Evolutionary conservation across 2,113 vertebrate species (phyloP).

Genomic region (Crotalus horridus): DNA sequence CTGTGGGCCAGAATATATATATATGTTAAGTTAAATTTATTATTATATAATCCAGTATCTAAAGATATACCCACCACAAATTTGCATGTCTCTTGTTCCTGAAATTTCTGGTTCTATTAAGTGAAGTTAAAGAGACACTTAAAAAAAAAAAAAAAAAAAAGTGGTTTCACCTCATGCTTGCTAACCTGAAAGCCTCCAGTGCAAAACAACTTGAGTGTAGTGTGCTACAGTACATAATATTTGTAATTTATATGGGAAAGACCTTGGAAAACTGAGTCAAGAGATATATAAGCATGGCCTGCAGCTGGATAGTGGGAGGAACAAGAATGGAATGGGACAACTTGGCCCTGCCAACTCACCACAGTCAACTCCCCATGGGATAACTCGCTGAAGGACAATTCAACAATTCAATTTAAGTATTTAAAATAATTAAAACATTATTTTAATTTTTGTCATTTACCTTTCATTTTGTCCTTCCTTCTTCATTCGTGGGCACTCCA

Average conservation of each 20-base stretch:
- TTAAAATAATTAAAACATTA: neutral
- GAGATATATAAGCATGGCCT: neutral
- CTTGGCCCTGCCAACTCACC: neutral
- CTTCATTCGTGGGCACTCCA: neutral
- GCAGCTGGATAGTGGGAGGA: neutral
- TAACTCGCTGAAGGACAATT: neutral
- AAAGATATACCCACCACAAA: rapidly evolving
- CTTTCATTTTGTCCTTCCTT: neutral
- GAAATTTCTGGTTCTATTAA: neutral
- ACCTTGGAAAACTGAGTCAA: neutral
- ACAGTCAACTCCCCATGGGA: neutral
- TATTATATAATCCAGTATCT: neutral
- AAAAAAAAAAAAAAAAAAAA: too few species aligned
- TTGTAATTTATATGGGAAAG: neutral
- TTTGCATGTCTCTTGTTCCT: neutral
- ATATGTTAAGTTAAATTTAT: neutral
- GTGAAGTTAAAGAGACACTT: neutral
- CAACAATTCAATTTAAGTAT: neutral
- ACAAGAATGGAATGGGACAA: neutral
- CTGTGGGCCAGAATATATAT: neutral
- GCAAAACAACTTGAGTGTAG: neutral
- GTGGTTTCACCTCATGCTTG: neutral
- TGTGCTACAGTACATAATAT: neutral
- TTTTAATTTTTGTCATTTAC: neutral
- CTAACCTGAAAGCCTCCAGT: neutral